Base-by-base conservation (phyloP, 2,797 vertebrate genomes). In the Okamejei kenojei region DNA sequence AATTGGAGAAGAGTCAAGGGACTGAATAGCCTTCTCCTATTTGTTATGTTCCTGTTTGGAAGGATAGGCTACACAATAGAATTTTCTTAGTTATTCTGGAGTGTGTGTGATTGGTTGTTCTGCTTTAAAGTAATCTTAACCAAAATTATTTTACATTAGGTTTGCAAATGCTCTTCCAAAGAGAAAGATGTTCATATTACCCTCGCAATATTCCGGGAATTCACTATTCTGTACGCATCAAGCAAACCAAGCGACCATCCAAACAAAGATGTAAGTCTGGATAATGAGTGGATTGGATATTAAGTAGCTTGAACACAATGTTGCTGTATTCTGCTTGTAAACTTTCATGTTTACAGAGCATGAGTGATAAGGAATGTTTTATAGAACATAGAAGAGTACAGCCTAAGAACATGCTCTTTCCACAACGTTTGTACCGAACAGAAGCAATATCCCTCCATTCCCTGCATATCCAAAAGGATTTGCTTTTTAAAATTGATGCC, bases 121-220 rank as follows among this genome's bases (percentile, higher is more conserved):
- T 73, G 21, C 82, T 86, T 86, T 86, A 86, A 86, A 13, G 6
- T 86, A 86, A 86, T 17, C 81, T 58, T 61, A 26, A 86, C 54
- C 0, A 86, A 58, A 58, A 54, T 86, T 86, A 61, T 63, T 86
- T 86, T 93, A 76, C 93, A 94, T 32, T 93, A 98, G 97, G 94
- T 93, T 68, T 94, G 93, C 82, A 68, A 81, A 81, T 93, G 90
- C 88, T 74, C 94, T 32, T 93, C 73, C 0, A 93, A 95, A n/a
- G 93, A 93, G 65, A 96, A 93, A 92, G 94, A 94, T 0, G 96
- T 95, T 65, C 95, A 96, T 94, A 95, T 99, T 86, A 95, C 98
- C n/a, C 93, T 99, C 94, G 97, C 98, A 0, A 94, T 99, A 93
- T 98, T 97, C 95, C 97, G 96, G 94, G 98, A 99, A 95, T 96